phyloP scores from a whole-genome alignment of 2,888 invertebrate species.

The Hanleya hanleyi region DNA sequence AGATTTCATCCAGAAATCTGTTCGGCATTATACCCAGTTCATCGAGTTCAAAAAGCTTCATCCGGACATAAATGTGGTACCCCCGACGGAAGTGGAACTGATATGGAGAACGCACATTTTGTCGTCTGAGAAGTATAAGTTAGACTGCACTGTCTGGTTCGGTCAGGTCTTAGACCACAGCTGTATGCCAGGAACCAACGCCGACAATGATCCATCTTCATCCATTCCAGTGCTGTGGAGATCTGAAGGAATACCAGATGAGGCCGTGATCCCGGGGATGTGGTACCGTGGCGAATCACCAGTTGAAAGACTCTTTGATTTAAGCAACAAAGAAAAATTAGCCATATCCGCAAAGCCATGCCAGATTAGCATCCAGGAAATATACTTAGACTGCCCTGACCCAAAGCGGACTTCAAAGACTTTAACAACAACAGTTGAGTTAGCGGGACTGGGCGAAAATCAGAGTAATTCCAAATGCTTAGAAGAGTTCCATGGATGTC shows the following conservation, averaged over 20 bases:
- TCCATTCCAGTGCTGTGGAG: too few relatives aligned
- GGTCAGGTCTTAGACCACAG: neutral
- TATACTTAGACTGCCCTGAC: neutral
- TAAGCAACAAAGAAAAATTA: neutral
- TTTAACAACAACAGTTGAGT: neutral
- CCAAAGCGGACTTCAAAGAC: neutral
- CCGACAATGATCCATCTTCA: too few relatives aligned
- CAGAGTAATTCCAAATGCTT: neutral
- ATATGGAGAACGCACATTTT: conserved; percentile 76
- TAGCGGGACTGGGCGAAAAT: neutral
- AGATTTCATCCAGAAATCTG: conserved; percentile 71
- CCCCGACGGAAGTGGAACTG: conserved; percentile 75
- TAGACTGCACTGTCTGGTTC: conserved; percentile 35
- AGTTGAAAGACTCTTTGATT: neutral
- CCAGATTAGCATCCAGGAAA: neutral
- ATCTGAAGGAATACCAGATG: too few relatives aligned
- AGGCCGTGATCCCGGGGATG: too few relatives aligned
- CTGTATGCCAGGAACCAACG: too few relatives aligned
- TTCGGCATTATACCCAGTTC: conserved; percentile 72
- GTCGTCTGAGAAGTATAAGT: conserved; percentile 59
- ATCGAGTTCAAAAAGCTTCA: conserved; percentile 71
- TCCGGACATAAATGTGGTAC: conserved; percentile 74
- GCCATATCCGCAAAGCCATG: neutral
- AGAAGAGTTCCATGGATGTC: neutral
- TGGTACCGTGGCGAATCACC: conserved; percentile 3